Evolutionary conservation across 64 coral and sea anemone genomes (phyloP).

Genomic region (Porites australiensis): DNA sequence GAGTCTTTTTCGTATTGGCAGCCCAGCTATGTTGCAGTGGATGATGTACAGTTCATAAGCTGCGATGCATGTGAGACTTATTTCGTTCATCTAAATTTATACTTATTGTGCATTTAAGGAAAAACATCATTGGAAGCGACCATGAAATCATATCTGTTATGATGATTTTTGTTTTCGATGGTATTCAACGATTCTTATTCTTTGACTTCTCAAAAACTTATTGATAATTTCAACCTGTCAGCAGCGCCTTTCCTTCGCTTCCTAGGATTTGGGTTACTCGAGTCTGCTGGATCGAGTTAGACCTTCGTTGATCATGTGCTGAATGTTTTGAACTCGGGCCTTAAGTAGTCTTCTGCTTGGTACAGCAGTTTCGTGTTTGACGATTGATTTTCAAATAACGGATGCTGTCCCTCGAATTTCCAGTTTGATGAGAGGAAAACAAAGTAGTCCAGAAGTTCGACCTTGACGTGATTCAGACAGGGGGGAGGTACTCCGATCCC

Average conservation of each 20-base stretch:
- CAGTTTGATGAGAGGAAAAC: slow-evolving; percentile 11
- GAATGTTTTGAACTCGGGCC: no score
- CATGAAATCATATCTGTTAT: slow-evolving; percentile 7
- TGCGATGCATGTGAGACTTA: background rate
- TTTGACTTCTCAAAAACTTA: slow-evolving; percentile 2
- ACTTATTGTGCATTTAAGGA: slow-evolving; percentile 10
- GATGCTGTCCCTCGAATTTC: background rate
- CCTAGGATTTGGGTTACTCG: background rate
- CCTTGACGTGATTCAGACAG: slow-evolving; percentile 10
- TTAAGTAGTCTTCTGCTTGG: slow-evolving; percentile 5
- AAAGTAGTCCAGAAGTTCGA: background rate
- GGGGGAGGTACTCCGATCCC: no score
- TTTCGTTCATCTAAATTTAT: background rate
- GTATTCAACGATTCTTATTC: background rate
- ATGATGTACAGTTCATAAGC: background rate
- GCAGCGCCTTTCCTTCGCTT: slow-evolving; percentile 7
- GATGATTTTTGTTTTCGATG: slow-evolving; percentile 9
- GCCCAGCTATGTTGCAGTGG: background rate
- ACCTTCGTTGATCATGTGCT: no score
- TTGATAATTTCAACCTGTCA: background rate
- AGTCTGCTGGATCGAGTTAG: no score
- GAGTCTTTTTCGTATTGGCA: background rate
- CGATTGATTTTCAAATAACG: slow-evolving; percentile 11
- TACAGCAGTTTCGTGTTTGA: slow-evolving; percentile 9
- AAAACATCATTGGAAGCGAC: background rate